These are phyloP conservation scores for Xestia sexstrigata DNA, from an alignment of 2,888 invertebrate species.

Conservation along the genomic window DNA sequence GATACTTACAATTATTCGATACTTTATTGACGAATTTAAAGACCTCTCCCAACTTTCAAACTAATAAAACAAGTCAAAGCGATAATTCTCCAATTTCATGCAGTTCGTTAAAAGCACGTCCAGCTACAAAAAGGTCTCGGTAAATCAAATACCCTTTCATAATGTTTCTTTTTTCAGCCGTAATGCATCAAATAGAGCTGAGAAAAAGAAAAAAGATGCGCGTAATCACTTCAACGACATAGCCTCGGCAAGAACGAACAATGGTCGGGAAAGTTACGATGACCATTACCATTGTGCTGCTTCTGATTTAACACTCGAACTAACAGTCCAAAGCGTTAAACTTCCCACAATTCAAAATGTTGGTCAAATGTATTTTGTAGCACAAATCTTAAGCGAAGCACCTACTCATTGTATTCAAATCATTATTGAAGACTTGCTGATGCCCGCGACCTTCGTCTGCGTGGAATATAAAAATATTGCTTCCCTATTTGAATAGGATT, in stretches of 20 bases:
- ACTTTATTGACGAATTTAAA: conserved; percentile 17
- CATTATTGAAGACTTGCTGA: not conserved
- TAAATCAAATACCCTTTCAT: conserved; percentile 53
- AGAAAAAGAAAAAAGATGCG: conserved; percentile 70
- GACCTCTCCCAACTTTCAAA: conserved; percentile 23
- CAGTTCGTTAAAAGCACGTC: conserved; percentile 17
- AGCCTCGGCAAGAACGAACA: conserved; percentile 73
- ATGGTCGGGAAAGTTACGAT: conserved; percentile 77
- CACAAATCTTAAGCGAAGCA: not conserved
- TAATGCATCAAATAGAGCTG: conserved; percentile 66
- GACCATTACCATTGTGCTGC: conserved; percentile 67
- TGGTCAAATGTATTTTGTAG: conserved; percentile 13
- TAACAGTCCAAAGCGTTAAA: conserved; percentile 23
- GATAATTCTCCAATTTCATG: conserved; percentile 26
- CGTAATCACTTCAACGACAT: conserved; percentile 74
- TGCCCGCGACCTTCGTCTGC: too few species aligned
- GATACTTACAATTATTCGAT: conserved; percentile 26
- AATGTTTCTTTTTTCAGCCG: conserved; percentile 55
- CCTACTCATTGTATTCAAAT: not conserved
- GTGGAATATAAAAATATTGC: too few species aligned
- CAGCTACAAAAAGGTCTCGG: conserved; percentile 44
- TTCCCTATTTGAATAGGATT: too few species aligned
- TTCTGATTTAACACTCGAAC: conserved; percentile 52
- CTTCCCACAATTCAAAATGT: conserved; percentile 20
- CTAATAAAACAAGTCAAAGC: conserved; percentile 16